These are phyloP conservation scores for Colaptes auratus DNA, from an alignment of 2,113 vertebrate species.

Conservation along the genomic window DNA sequence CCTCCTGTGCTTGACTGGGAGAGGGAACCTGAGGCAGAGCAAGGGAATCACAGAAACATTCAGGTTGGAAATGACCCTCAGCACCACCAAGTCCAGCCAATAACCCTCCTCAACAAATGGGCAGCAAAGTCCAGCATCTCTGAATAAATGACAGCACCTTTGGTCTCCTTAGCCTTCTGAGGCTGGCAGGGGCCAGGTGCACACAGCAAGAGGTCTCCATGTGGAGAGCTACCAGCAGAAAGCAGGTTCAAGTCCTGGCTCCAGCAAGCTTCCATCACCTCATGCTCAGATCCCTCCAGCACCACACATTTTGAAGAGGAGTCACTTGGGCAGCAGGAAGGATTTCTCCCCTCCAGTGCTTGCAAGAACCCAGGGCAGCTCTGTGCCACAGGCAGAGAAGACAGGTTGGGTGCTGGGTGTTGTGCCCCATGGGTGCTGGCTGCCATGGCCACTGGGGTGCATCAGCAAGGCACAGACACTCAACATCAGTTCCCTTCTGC, in stretches of 20 bases:
- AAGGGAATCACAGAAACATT: neutral
- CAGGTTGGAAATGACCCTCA: no score
- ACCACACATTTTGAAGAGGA: accelerated
- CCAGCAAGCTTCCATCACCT: accelerated
- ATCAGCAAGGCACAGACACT: no score
- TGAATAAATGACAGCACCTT: neutral
- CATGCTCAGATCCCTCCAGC: neutral
- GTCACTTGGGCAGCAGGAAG: no score
- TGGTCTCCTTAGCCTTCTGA: neutral
- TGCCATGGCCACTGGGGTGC: neutral
- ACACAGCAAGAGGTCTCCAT: neutral
- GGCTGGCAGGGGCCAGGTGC: accelerated
- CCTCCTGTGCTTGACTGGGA: neutral
- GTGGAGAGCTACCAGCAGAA: neutral
- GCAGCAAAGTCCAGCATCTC: neutral
- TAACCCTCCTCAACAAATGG: no score
- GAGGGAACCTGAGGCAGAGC: neutral
- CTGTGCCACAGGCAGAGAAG: neutral
- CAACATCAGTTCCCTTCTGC: neutral
- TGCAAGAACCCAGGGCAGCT: neutral
- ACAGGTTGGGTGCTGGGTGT: neutral
- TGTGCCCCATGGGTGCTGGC: no score
- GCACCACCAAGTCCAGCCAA: no score
- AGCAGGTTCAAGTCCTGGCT: neutral
- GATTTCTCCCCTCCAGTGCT: neutral